These are phyloP conservation scores for Ernsta delagoae DNA, from an alignment of 2,888 invertebrate genomes.

Conservation along the genomic window DNA sequence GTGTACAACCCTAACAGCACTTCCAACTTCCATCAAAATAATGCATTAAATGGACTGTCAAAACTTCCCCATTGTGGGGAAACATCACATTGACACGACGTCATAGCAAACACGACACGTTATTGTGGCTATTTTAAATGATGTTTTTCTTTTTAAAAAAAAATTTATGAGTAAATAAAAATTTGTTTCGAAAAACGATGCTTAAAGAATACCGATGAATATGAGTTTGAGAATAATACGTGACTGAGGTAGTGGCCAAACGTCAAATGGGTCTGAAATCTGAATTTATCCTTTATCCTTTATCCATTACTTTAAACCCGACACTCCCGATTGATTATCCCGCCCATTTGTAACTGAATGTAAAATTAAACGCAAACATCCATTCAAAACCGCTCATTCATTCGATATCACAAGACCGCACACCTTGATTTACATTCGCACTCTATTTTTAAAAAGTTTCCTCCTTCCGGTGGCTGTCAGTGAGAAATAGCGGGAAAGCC, in stretches of 20 bases:
- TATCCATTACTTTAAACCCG: neutral
- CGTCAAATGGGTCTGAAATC: too few species aligned
- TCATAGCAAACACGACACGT: conserved; percentile 3
- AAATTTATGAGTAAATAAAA: too few species aligned
- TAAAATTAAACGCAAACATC: conserved; percentile 24
- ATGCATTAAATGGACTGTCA: conserved; percentile 30
- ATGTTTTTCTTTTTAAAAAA: too few species aligned
- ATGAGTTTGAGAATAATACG: neutral
- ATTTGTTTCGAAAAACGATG: too few species aligned
- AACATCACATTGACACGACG: conserved; percentile 10
- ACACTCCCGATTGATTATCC: conserved; percentile 12
- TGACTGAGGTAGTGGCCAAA: too few species aligned
- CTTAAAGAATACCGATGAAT: too few species aligned
- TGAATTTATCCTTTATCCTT: neutral
- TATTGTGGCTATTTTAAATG: neutral
- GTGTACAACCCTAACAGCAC: neutral
- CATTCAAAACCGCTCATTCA: conserved; percentile 20
- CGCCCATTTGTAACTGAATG: conserved; percentile 22
- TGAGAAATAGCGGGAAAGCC: conserved; percentile 66
- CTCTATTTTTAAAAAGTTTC: conserved; percentile 52
- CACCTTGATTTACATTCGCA: conserved; percentile 47
- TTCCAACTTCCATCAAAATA: conserved; percentile 19
- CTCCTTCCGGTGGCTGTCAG: conserved; percentile 62
- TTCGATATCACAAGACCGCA: conserved; percentile 29
- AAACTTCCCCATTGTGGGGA: conserved; percentile 13